Conservation (phyloP, 2,888 invertebrate species). For the Lampropteryx suffumata region DNA sequence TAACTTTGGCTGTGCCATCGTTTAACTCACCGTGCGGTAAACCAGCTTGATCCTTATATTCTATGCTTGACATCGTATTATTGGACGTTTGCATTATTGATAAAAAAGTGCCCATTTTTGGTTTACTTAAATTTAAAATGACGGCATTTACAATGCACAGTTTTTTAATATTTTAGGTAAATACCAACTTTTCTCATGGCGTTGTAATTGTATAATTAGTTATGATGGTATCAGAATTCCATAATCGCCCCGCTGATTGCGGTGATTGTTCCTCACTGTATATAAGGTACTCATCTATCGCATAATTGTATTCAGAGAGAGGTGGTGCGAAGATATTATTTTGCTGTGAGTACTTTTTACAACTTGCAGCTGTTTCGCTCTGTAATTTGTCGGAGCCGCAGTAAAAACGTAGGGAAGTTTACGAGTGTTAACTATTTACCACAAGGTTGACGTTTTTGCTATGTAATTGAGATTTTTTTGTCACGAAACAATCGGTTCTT, state of each 20-base stretch:
- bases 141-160: too few species aligned
- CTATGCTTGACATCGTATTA: too few species aligned
- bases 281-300: constrained; percentile 26
- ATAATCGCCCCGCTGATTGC: too few species aligned
- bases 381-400: constrained; percentile 57
- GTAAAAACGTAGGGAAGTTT: constrained; percentile 54
- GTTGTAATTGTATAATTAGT: too few species aligned
- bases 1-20: constrained; percentile 54
- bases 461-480: constrained; percentile 18
- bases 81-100: too few species aligned
- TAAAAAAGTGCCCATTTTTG: too few species aligned
- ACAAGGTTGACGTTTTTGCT: constrained; percentile 45
- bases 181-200: too few species aligned
- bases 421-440: constrained; percentile 52
- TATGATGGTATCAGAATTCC: too few species aligned
- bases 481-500: constrained; percentile 3
- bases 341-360: constrained; percentile 66
- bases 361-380: constrained; percentile 58
- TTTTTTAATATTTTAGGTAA: too few species aligned
- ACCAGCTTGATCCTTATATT: neutral
- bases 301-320: constrained; percentile 50
- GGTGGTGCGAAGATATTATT: constrained; percentile 55
- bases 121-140: too few species aligned
- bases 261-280: constrained; percentile 1
- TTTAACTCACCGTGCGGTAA: constrained; percentile 28